A percentile compares a stretch with the other conserved stretches of the same genome.
Conservation (phyloP, 2,888 invertebrate species). For the Exocentrus adspersus region DNA sequence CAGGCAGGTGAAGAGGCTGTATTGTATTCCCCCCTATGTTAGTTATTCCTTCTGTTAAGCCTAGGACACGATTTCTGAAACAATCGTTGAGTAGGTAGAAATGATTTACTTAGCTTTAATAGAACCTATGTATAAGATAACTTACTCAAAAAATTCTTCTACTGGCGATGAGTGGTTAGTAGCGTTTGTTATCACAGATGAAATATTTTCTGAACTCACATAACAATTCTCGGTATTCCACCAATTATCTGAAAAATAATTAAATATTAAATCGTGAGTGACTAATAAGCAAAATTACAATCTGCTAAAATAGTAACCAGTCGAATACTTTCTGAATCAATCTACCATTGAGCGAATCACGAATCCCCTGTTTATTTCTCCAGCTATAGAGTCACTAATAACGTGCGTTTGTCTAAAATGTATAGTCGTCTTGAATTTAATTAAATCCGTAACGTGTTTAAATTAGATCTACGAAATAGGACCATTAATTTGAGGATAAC, state of each 20-base stretch:
- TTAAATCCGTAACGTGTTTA: no score
- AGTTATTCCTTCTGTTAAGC: slow-evolving; percentile 70
- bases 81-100: slow-evolving; percentile 9
- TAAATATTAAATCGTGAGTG: background rate
- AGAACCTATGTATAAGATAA: background rate
- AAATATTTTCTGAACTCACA: slow-evolving; percentile 40
- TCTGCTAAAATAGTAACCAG: no score
- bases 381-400: no score
- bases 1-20: slow-evolving; percentile 74
- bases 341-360: no score
- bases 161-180: slow-evolving; percentile 63
- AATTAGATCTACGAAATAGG: no score
- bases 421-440: no score
- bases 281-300: no score
- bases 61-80: slow-evolving; percentile 70
- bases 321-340: no score
- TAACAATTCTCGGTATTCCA: slow-evolving; percentile 74
- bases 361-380: no score
- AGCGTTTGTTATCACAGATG: slow-evolving; percentile 22
- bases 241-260: slow-evolving; percentile 64
- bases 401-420: no score
- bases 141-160: slow-evolving; percentile 71
- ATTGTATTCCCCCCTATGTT: slow-evolving; percentile 73
- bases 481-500: no score
- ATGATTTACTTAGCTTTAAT: background rate